phyloP scores from a whole-genome alignment of 2,113 vertebrate species.

The Pluvialis apricaria region DNA sequence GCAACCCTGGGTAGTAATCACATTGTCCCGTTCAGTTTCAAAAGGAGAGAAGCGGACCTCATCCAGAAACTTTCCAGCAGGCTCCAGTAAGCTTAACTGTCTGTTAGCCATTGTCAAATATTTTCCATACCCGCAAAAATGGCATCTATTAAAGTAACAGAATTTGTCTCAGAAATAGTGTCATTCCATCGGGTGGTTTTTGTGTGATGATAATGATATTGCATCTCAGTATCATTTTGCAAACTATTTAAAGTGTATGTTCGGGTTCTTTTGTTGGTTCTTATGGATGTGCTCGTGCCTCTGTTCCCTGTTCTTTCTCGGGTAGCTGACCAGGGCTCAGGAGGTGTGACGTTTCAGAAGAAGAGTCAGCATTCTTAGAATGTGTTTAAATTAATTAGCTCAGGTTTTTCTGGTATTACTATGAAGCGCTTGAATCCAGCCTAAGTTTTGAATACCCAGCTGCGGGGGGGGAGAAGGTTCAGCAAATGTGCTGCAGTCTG shows the following conservation, averaged over 20 bases:
- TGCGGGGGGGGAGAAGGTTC: neutral
- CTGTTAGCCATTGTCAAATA: conserved; percentile 52
- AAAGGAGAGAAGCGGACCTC: conserved; percentile 62
- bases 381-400: neutral
- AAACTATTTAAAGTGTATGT: neutral
- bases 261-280: neutral
- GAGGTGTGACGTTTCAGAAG: neutral
- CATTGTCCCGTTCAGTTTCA: conserved; percentile 55
- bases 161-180: neutral
- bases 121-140: conserved; percentile 24
- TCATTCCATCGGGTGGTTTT: neutral
- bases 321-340: neutral
- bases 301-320: neutral
- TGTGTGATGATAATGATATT: neutral
- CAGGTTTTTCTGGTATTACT: neutral
- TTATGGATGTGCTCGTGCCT: neutral
- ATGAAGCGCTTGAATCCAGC: neutral
- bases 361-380: neutral
- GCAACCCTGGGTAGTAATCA: conserved; percentile 50
- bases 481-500: neutral
- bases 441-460: neutral
- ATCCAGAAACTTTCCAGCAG: conserved; percentile 53
- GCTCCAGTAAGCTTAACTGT: conserved; percentile 60
- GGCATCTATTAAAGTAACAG: neutral
- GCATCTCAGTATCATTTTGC: neutral